Evolutionary conservation across 2,113 vertebrate genomes (phyloP).

Genomic region (Tricholaema leucomelas): DNA sequence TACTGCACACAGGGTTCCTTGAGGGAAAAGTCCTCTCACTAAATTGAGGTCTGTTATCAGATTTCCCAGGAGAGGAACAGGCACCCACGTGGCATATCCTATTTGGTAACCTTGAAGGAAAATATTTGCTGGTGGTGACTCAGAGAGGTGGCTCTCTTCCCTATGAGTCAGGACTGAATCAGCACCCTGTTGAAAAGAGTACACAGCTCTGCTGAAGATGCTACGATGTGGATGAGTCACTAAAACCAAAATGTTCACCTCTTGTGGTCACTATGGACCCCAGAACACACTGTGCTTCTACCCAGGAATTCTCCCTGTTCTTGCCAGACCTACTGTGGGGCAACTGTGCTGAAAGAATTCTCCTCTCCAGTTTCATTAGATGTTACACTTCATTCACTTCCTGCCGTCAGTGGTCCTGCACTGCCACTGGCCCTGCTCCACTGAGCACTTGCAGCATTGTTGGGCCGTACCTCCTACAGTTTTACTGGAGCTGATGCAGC

Average conservation of each 20-base stretch:
- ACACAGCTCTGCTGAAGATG: neutral
- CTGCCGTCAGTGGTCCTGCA: neutral
- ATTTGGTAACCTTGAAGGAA: neutral
- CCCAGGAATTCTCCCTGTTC: neutral
- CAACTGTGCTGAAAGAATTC: neutral
- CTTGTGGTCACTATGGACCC: neutral
- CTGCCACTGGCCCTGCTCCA: neutral
- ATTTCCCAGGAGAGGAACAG: neutral
- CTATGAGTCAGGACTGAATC: conserved; percentile 30
- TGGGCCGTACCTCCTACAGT: neutral
- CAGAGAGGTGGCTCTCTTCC: neutral
- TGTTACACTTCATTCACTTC: neutral
- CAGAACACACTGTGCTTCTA: rapidly evolving
- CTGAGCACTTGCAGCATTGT: neutral
- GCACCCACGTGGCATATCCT: rapidly evolving
- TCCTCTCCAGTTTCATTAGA: neutral
- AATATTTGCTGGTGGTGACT: neutral
- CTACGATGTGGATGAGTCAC: neutral
- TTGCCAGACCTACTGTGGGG: neutral
- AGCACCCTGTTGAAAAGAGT: neutral
- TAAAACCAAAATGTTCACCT: neutral
- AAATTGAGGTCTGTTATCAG: neutral
- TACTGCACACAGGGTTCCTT: neutral
- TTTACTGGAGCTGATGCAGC: neutral
- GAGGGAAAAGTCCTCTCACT: neutral